Evolutionary conservation across 2,113 vertebrate genomes (phyloP), one percentile per base, ranked within the genome.

Genomic region (Megaceryle maxima): DNA sequence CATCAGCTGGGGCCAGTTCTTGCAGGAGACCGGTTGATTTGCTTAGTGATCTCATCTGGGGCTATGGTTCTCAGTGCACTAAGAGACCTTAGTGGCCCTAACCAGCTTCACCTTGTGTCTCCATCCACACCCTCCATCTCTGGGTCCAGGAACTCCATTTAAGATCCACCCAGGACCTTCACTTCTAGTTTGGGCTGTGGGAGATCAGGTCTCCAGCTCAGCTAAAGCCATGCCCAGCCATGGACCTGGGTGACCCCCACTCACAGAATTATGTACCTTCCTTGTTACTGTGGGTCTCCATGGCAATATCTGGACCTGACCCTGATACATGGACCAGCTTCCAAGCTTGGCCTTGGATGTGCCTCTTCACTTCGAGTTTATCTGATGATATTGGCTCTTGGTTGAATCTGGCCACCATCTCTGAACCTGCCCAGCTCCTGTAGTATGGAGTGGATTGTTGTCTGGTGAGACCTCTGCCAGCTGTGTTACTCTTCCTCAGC

Each of bases 251-350:
- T 29, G 22, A 15, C 37, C 16, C 19, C 8, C 11, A 6, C 9
- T 24, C 16, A 2, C 7, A n/a, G 26, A 5, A 5, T 50, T 60
- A 19, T 46, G 21, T 51, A 53, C 67, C 18, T 5, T 5, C 17
- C 25, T 62, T 28, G 26, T 62, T n/a, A 43, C 35, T 0, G 0
- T n/a, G 35, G 55, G 18, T 17, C 48, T 80, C 4, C 43, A 14
- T 64, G 87, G 17, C 4, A 9, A 0, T 11, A 11, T 50, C 37
- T 87, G 63, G 35, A 18, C 10, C 48, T 79, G 25, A 19, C 12
- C 33, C 16, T 48, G 35, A 9, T 51, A 16, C 0, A 0, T 43
- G 64, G 29, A 29, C 25, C 0, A 2, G 9, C 17, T 59, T 90
- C 56, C 22, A 2, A 16, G 24, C 43, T 41, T 64, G 15, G 33